A percentile compares a stretch with the other conserved stretches of the same genome.
Conservation (phyloP, 2,113 vertebrate species). For the Syrrhaptes paradoxus region DNA sequence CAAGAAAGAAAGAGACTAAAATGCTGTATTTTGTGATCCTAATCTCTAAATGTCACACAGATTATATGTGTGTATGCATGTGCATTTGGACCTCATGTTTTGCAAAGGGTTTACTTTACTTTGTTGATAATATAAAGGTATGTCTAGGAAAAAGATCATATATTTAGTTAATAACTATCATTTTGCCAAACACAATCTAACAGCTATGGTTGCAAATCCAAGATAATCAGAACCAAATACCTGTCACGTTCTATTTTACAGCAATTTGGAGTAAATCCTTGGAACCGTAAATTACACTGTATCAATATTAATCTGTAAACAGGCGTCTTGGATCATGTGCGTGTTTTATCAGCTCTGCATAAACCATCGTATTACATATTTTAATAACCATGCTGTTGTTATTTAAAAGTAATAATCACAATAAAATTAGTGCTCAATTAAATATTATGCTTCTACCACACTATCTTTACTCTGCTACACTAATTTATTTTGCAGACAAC, state of each 20-base stretch:
- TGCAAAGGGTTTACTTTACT: slow-evolving; percentile 56
- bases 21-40: slow-evolving; percentile 29
- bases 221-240: slow-evolving; percentile 67
- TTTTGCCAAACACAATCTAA: slow-evolving; percentile 31
- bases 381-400: slow-evolving; percentile 62
- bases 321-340: slow-evolving; percentile 24
- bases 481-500: slow-evolving; percentile 75
- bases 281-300: slow-evolving; percentile 46
- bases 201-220: slow-evolving; percentile 52
- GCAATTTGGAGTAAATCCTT: slow-evolving; percentile 61
- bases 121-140: slow-evolving; percentile 59
- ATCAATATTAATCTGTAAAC: slow-evolving; percentile 70
- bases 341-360: slow-evolving; percentile 63
- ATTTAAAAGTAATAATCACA: slow-evolving; percentile 74
- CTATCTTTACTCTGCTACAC: slow-evolving; percentile 61
- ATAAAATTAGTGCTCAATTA: slow-evolving; percentile 73
- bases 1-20: background rate
- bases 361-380: slow-evolving; percentile 43
- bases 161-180: slow-evolving; percentile 52
- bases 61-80: background rate
- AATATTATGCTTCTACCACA: slow-evolving; percentile 42
- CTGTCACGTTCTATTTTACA: slow-evolving; percentile 66
- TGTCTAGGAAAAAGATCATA: slow-evolving; percentile 36
- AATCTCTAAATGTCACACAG: slow-evolving; percentile 21
- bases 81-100: slow-evolving; percentile 21